Evolutionary conservation across 2,797 vertebrate genomes (phyloP).

Genomic region (Pseudochirops cupreus): DNA sequence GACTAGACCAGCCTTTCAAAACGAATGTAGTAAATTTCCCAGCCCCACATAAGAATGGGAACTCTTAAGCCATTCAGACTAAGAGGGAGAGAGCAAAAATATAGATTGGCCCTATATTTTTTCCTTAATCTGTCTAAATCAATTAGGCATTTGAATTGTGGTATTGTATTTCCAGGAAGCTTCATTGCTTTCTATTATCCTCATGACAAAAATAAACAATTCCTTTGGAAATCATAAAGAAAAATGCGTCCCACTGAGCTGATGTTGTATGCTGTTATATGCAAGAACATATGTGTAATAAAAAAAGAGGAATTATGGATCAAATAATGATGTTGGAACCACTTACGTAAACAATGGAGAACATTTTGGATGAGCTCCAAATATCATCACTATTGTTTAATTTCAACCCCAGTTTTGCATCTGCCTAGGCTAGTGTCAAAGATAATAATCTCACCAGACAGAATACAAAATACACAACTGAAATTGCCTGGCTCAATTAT

Average conservation of each 20-base stretch:
- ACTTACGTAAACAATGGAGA: conserved; percentile 79
- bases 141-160: conserved; percentile 78
- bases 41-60: conserved; percentile 59
- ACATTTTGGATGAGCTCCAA: conserved; percentile 80
- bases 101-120: conserved; percentile 72
- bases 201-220: conserved; percentile 82
- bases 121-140: conserved; percentile 78
- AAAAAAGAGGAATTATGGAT: conserved; percentile 82
- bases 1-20: conserved; percentile 66
- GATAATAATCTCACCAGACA: conserved; percentile 82
- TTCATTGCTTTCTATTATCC: conserved; percentile 80
- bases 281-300: conserved; percentile 77
- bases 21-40: conserved; percentile 44
- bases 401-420: conserved; percentile 80
- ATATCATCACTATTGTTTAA: conserved; percentile 82
- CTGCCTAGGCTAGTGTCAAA: conserved; percentile 82
- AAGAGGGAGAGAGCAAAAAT: conserved; percentile 67
- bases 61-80: conserved; percentile 67
- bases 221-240: conserved; percentile 76
- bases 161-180: conserved; percentile 78
- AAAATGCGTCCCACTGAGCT: conserved; percentile 77
- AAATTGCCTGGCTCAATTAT: conserved; percentile 81
- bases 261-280: conserved; percentile 57
- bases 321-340: conserved; percentile 79
- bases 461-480: conserved; percentile 81